These are phyloP conservation scores for Temnothorax nylanderi DNA, from an alignment of 1,140 invertebrate species.

Conservation along the genomic window DNA sequence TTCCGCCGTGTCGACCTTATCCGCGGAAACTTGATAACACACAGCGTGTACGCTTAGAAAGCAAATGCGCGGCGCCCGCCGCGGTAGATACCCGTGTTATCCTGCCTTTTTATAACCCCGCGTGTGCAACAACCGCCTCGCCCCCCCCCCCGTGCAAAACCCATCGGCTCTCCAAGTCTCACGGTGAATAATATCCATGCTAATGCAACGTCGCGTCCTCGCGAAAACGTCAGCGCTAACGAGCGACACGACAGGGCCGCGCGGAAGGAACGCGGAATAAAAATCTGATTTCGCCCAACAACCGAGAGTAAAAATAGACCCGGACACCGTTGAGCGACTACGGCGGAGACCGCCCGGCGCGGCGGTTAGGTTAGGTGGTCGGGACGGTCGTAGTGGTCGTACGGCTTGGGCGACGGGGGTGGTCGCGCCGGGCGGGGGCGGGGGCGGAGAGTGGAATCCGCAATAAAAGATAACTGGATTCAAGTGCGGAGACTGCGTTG, in stretches of 20 bases:
- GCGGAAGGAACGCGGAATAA: conserved; percentile 26
- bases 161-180: conserved; percentile 9
- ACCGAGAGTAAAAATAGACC: conserved; percentile 26
- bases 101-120: conserved; percentile 19
- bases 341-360: background rate
- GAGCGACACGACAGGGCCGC: conserved; percentile 1
- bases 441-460: conserved; percentile 33
- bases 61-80: conserved; percentile 7
- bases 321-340: conserved; percentile 38
- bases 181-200: conserved; percentile 39
- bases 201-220: conserved; percentile 21
- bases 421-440: background rate
- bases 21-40: conserved; percentile 33
- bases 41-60: conserved; percentile 18
- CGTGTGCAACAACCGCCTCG: background rate
- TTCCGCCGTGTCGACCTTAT: conserved; percentile 16
- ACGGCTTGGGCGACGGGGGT: background rate
- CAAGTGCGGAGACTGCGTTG: conserved; percentile 55
- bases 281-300: conserved; percentile 48
- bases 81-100: background rate
- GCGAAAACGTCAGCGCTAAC: conserved; percentile 42
- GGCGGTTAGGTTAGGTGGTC: background rate
- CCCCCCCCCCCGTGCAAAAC: background rate
- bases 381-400: background rate
- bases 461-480: conserved; percentile 67